phyloP scores from a whole-genome alignment of 2,797 vertebrate genomes.

The Emys orbicularis region DNA sequence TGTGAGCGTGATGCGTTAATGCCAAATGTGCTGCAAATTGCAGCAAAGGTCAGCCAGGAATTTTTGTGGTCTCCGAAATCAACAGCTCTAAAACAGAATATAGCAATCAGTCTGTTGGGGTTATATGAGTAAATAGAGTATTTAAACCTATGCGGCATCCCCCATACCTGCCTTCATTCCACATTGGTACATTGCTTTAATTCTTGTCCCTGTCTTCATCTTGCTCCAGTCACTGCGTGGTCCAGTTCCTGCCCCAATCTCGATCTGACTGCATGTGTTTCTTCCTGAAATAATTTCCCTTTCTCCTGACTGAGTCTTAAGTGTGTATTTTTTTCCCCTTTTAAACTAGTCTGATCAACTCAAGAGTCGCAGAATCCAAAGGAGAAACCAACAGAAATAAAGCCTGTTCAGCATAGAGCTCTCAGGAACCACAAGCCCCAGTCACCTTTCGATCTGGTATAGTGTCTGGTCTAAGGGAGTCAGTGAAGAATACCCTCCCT shows the following conservation, averaged over 20 bases:
- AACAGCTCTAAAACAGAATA: not conserved
- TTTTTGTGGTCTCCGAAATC: not conserved
- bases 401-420: slow-evolving; percentile 23
- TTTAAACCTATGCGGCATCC: slow-evolving; percentile 20
- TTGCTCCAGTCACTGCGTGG: not conserved
- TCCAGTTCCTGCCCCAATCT: not conserved
- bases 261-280: not conserved
- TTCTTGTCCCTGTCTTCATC: not conserved
- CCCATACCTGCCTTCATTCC: not conserved
- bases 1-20: rapidly evolving
- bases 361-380: not conserved
- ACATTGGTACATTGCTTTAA: not conserved
- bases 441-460: not conserved
- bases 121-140: not conserved
- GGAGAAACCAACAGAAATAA: slow-evolving; percentile 12
- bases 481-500: not conserved
- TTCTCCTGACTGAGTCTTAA: slow-evolving; percentile 13
- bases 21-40: not conserved
- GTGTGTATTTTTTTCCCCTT: not conserved
- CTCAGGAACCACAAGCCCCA: not conserved
- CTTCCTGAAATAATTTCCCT: slow-evolving; percentile 34
- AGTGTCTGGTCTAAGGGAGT: rapidly evolving
- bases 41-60: slow-evolving; percentile 45
- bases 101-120: not conserved
- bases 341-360: slow-evolving; percentile 28